Evolutionary conservation across 2,888 invertebrate species (phyloP).

Genomic region (Sesia apiformis): DNA sequence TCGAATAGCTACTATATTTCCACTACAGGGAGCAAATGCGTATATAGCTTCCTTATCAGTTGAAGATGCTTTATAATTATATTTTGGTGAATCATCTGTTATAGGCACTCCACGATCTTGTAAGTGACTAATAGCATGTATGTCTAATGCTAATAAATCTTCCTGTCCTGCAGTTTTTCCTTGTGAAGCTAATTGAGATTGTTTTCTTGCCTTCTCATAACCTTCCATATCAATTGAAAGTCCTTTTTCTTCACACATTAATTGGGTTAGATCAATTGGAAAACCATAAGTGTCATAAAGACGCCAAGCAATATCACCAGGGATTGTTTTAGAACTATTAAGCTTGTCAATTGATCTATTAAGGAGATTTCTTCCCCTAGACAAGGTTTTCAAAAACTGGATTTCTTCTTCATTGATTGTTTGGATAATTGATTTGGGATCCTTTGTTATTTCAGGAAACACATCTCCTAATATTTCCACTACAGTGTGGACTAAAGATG

Average conservation of each 20-base stretch:
- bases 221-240: constrained; percentile 88
- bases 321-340: constrained; percentile 80
- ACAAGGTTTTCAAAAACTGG: constrained; percentile 97
- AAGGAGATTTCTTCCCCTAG: constrained; percentile 90
- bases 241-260: constrained; percentile 98
- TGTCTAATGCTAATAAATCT: constrained; percentile 91
- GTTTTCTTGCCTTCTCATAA: constrained; percentile 95
- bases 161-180: constrained; percentile 86
- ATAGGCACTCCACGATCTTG: constrained; percentile 83
- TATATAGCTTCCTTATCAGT: constrained; percentile 82
- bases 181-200: constrained; percentile 91
- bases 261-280: constrained; percentile 95
- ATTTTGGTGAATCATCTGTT: constrained; percentile 95
- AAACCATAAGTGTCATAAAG: constrained; percentile 99
- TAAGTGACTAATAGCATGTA: constrained; percentile 94
- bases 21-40: constrained; percentile 81
- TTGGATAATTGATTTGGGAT: constrained; percentile 93
- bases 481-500: constrained; percentile 91
- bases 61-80: constrained; percentile 83
- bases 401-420: constrained; percentile 98
- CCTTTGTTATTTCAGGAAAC: constrained; percentile 88
- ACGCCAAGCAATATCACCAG: constrained; percentile 98
- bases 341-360: constrained; percentile 93
- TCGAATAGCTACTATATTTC: constrained; percentile 87
- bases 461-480: constrained; percentile 87